Conservation (phyloP, 2,113 vertebrate genomes). For the Aegithalos caudatus region DNA sequence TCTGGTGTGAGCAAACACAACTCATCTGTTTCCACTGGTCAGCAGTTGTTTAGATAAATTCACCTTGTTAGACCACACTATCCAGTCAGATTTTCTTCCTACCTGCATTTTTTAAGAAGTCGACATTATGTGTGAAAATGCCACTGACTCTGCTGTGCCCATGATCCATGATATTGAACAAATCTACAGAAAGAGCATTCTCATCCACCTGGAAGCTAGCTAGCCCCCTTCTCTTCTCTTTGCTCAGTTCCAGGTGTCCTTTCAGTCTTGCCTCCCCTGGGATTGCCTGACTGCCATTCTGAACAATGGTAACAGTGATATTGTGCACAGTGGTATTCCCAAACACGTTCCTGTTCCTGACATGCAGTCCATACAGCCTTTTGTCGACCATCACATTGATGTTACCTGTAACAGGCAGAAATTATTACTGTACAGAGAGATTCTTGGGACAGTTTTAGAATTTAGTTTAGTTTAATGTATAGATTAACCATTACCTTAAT, state of each 20-base stretch:
- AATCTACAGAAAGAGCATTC: constrained; percentile 68
- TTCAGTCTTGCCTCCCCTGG: constrained; percentile 28
- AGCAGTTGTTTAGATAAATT: neutral
- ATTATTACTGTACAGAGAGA: neutral
- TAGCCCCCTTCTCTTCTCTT: constrained; percentile 8
- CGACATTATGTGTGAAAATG: constrained; percentile 68
- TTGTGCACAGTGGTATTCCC: neutral
- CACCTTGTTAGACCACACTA: neutral
- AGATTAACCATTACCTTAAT: neutral
- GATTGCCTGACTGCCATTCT: constrained; percentile 48
- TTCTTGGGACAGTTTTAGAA: neutral
- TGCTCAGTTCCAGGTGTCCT: neutral
- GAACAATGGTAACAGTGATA: constrained; percentile 6
- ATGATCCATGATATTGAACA: constrained; percentile 14
- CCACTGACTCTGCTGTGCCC: constrained; percentile 43
- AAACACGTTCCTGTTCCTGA: constrained; percentile 66
- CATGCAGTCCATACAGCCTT: constrained; percentile 66
- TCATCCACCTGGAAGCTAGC: constrained; percentile 61
- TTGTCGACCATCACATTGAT: constrained; percentile 70
- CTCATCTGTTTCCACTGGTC: neutral
- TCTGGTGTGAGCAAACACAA: neutral
- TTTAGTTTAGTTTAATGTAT: neutral
- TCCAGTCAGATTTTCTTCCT: neutral
- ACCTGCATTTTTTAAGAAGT: constrained; percentile 74
- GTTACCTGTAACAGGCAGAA: constrained; percentile 68